phyloP scores from a whole-genome alignment of 2,888 invertebrate species.

The Prosapia bicincta region DNA sequence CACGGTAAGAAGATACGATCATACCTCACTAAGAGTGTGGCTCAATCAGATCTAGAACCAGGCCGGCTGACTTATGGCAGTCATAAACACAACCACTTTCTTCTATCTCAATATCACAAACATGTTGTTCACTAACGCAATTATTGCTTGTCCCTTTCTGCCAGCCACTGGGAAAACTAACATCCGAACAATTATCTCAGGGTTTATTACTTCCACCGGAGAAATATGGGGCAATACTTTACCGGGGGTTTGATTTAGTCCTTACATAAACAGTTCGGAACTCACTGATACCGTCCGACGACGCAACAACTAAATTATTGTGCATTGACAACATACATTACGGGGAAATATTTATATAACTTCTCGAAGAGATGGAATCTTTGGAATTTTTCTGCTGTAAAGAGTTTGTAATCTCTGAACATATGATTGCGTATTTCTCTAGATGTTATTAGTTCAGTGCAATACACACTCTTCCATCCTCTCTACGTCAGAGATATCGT shows the following conservation, averaged over 20 bases:
- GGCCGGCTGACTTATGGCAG: slow-evolving; percentile 22
- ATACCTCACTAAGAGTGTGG: slow-evolving; percentile 6
- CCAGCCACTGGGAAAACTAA: neutral
- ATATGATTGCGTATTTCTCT: no score
- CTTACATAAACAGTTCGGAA: neutral
- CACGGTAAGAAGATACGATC: slow-evolving; percentile 24
- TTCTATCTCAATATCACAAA: slow-evolving; percentile 19
- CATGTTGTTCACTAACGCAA: slow-evolving; percentile 20
- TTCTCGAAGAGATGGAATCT: no score
- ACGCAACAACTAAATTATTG: neutral
- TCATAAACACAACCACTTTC: slow-evolving; percentile 18
- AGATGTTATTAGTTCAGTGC: no score
- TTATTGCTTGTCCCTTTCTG: slow-evolving; percentile 9
- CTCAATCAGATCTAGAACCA: slow-evolving; percentile 22
- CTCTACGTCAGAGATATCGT: no score
- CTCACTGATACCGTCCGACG: neutral
- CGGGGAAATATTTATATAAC: no score
- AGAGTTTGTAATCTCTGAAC: no score
- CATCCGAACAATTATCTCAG: neutral
- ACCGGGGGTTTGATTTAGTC: neutral
- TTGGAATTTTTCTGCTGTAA: no score
- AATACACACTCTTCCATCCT: no score
- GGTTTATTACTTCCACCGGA: neutral
- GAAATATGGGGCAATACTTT: neutral
- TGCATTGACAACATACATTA: no score